These are phyloP conservation scores for Cydia pomonella DNA, from an alignment of 1,140 invertebrate species.

Conservation along the genomic window DNA sequence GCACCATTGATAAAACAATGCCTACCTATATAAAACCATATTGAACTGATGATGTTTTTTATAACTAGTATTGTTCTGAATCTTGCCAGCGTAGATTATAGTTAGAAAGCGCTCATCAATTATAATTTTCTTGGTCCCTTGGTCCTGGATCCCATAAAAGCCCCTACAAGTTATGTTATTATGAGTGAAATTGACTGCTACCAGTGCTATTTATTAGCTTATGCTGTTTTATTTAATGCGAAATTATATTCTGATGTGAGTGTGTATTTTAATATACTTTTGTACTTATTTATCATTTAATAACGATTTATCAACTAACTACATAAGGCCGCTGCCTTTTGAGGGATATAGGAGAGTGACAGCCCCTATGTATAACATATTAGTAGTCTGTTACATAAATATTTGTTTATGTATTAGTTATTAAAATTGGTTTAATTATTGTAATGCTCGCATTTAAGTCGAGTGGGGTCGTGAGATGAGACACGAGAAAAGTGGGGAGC, in stretches of 20 bases:
- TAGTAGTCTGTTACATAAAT: not conserved
- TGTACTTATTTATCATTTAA: not conserved
- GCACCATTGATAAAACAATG: not conserved
- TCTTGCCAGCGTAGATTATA: not conserved
- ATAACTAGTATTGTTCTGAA: not conserved
- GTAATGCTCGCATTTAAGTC: not conserved
- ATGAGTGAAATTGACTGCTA: not conserved
- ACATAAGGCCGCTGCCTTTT: not conserved
- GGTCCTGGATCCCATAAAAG: not conserved
- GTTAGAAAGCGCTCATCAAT: not conserved
- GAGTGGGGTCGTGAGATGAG: constrained; percentile 9
- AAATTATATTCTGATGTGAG: not conserved
- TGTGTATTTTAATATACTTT: not conserved
- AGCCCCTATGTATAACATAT: not conserved
- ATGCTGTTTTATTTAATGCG: not conserved
- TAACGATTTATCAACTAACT: not conserved
- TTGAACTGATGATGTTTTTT: not conserved
- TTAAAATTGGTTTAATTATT: not conserved
- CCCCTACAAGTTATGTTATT: not conserved
- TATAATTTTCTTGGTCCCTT: not conserved
- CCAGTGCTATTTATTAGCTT: not conserved
- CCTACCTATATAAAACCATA: not conserved
- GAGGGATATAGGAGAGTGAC: too few relatives aligned
- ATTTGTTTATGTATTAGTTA: not conserved
- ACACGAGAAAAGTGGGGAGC: not conserved